Base-by-base conservation (phyloP, 2,797 vertebrate species). In the Etheostoma nigrum region DNA sequence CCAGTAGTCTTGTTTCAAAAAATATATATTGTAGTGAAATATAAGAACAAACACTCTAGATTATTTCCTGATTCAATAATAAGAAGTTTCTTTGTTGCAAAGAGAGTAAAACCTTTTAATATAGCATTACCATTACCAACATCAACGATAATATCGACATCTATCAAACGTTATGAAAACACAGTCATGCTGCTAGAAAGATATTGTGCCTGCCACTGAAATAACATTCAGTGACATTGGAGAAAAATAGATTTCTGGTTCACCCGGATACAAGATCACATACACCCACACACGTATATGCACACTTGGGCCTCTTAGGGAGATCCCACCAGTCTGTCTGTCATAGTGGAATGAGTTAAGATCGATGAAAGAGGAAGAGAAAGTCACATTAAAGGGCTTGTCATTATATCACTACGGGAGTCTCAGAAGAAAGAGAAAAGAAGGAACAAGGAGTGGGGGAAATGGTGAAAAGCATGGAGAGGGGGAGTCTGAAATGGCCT, bases 341-440 rank as follows among this genome's bases (percentile, higher is more conserved):
- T 79, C 85, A 82, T 0, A 40, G 33, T 58, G 72, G 68, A 83
- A 86, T 81, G 79, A 87, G 70, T 30, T 71, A 14, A 78, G 85
- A 90, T 77, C 81, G 74, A 89, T 91, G 84, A 79, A 76, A 66
- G 74, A 79, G 75, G 71, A 85, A 78, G 70, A 71, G 60, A 76
- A 76, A 79, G 75, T 79, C 83, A 51, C 62, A 58, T 86, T 71
- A 69, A 45, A 85, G 15, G 30, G 52, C 52, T 75, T 76, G 70
- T 88, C 81, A 70, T 85, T 79, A 66, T 81, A 82, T 72, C 55
- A 52, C 76, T 58, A 7, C 15, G 30, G 58, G 58, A 79, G 47
- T 70, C 10, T 10, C 33, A 75, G 52, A 72, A 78, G 67, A 74
- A 74, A 48, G 71, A 73, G 62, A 53, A 44, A 61, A 65, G 60